Conservation (phyloP, 1,140 invertebrate genomes). For the Argopecten irradians region DNA sequence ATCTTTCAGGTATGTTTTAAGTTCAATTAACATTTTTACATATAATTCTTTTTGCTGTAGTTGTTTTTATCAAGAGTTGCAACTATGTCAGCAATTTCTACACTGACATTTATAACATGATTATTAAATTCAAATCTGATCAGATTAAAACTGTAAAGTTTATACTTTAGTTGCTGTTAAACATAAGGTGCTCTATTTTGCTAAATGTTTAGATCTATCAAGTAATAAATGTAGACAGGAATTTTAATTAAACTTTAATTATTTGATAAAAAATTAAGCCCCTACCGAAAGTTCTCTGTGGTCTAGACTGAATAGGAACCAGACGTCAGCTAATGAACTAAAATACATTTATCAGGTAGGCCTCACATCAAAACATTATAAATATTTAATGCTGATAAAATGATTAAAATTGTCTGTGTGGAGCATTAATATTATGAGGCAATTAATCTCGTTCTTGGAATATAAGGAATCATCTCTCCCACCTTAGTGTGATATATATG, state of each 20-base stretch:
- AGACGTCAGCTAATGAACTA: background rate
- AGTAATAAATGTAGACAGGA: background rate
- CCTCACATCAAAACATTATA: background rate
- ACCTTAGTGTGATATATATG: no score
- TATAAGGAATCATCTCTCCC: no score
- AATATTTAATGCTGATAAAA: background rate
- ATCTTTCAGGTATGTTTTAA: no score
- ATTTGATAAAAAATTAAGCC: no score
- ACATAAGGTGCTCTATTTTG: background rate
- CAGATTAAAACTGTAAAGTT: no score
- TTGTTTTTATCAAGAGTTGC: no score
- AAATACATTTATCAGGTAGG: background rate
- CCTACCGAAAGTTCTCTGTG: background rate
- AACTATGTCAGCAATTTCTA: no score
- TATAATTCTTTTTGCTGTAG: no score
- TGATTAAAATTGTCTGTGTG: background rate
- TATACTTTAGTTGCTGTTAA: no score
- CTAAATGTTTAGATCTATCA: background rate
- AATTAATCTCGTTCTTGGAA: background rate
- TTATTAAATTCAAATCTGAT: no score
- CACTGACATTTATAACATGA: no score
- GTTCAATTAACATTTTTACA: no score
- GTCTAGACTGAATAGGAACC: background rate
- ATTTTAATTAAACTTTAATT: background rate
- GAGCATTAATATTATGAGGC: background rate